Evolutionary conservation across 2,888 invertebrate genomes (phyloP), one percentile per base, ranked within the genome.

Genomic region (Leucophenga montana): DNA sequence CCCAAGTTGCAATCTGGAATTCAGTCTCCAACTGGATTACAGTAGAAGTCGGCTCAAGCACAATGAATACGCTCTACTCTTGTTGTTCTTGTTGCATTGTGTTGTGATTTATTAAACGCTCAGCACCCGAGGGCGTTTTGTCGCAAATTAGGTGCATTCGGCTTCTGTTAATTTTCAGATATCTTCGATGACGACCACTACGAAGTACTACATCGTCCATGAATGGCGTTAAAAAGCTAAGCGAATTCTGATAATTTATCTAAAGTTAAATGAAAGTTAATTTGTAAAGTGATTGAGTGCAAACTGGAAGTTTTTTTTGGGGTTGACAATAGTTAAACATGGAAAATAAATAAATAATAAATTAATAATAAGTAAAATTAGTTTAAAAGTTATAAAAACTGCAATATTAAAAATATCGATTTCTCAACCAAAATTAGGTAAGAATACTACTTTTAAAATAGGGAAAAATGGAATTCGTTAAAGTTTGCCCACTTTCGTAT

Each of bases 81-180:
- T 62, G 62, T 39, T 62, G 62, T n/a, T 48, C 64, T 46, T 48
- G 22, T 50, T 50, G 65, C 33, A 85, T 72, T 74, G 53, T 81
- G 85, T 79, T 85, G 81, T 81, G 81, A 81, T 81, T 81, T 81
- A 81, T 81, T 81, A 85, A 85, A 78, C 75, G 76, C 61, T 73
- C 69, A 73, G 74, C 78, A 75, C 85, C 81, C 79, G 75, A 82
- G 79, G 85, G 85, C 86, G 86, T 84, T 85, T 86, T 80, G 79
- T 78, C 83, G 79, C 85, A 81, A 81, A 81, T 81, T 81, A 81
- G 81, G 83, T 81, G 85, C 85, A 81, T 81, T 81, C 85, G 81
- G 81, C 81, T 81, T 81, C 81, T 81, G 81, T 81, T 84, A 81
- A 81, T 81, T 81, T 81, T 14, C 53, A 18, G n/a, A 59, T 11